Base-by-base conservation (phyloP, 2,888 invertebrate species). In the Pollenia amentaria region DNA sequence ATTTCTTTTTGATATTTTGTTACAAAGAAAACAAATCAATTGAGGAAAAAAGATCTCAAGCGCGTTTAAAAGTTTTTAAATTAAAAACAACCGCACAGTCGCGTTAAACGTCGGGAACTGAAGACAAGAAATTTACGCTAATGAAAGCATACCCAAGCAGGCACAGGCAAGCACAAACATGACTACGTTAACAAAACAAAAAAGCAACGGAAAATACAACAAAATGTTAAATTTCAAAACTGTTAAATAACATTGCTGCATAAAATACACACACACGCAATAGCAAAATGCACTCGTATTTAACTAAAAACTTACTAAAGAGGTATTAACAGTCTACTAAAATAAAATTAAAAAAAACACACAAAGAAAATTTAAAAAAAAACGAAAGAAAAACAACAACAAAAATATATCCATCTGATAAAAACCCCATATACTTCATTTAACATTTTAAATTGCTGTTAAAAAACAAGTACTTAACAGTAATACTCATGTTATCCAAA, bases 91-190 rank as follows among this genome's bases (percentile, higher is more conserved):
- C 89, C 87, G 84, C 88, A 89, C 89, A 87, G 86, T 89, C 88
- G 89, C 88, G 86, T 88, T 88, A 86, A 89, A 89, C 86, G 88
- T 89, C 89, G 89, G 89, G 86, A 89, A 89, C 89, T 89, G 89
- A 89, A 87, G 81, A 84, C 82, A 87, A 88, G 85, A 88, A 87
- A 86, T 81, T 79, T 73, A 84, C 80, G 69, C 70, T 67, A 73
- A 73, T 42, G 42, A 77, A 77, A 80, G 44, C 84, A 78, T 84
- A 84, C 78, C 73, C 57, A 72, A 65, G 53, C 80, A 70, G 16
- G 42, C 60, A 62, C 60, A 75, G n/a, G 14, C 44, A 72, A 38
- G 21, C 67, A 57, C 75, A 29, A 75, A 57, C 48, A 75, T 21
- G 67, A 42, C 60, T 55, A 51, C 16, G 53, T 46, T 38, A 55